Conservation (phyloP, 2,888 invertebrate genomes). For the Syrista parreyssii region DNA sequence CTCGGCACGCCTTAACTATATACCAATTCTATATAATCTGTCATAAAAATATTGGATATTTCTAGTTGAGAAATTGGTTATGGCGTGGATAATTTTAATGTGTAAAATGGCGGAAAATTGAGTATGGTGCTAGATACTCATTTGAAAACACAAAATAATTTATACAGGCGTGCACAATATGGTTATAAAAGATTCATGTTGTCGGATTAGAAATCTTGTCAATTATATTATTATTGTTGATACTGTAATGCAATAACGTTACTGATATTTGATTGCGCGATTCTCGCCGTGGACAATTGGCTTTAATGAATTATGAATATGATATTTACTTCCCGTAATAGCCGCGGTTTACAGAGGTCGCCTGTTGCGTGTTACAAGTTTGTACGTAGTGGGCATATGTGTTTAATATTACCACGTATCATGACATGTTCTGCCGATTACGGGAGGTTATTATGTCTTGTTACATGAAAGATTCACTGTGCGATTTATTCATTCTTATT, state of each 20-base stretch:
- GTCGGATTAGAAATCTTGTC: not conserved
- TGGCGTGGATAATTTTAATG: too few relatives aligned
- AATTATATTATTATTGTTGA: not conserved
- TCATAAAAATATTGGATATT: not conserved
- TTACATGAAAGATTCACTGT: not conserved
- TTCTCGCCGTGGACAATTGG: not conserved
- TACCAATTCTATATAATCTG: not conserved
- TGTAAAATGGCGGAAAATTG: too few relatives aligned
- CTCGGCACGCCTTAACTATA: not conserved
- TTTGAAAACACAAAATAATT: not conserved
- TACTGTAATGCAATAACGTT: not conserved
- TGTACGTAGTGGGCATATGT: not conserved
- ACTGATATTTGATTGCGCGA: not conserved
- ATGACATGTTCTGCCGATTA: not conserved
- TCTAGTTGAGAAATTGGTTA: not conserved
- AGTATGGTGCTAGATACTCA: not conserved
- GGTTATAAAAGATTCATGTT: not conserved
- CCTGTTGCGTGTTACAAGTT: not conserved
- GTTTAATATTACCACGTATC: not conserved
- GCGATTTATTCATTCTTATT: not conserved
- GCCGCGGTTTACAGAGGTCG: not conserved
- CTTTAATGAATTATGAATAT: not conserved
- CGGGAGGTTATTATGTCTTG: not conserved
- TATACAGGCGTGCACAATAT: not conserved
- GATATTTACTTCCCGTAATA: not conserved